Conservation (phyloP, 2,888 invertebrate species). For the Coenonympha glycerion region DNA sequence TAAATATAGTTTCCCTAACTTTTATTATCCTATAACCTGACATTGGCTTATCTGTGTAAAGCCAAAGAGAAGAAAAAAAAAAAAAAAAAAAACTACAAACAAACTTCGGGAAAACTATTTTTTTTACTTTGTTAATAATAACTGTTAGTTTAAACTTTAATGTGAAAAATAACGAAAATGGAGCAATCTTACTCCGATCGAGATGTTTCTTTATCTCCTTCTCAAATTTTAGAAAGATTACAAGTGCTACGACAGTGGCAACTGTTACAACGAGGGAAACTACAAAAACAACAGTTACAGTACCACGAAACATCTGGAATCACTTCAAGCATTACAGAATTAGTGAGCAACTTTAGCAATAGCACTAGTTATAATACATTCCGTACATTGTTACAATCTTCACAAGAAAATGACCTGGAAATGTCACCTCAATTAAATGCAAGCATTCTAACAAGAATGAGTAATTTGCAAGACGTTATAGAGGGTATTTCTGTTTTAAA, state of each 20-base stretch:
- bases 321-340: slow-evolving; percentile 57
- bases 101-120: not conserved
- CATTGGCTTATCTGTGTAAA: too few species aligned
- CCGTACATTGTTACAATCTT: slow-evolving; percentile 55
- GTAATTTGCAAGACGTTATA: slow-evolving; percentile 53
- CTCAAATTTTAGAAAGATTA: slow-evolving; percentile 61
- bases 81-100: not conserved
- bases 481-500: slow-evolving; percentile 66
- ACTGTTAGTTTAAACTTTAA: not conserved
- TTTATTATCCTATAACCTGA: too few species aligned
- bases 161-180: slow-evolving; percentile 37
- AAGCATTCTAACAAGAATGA: slow-evolving; percentile 38
- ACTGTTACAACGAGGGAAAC: slow-evolving; percentile 62
- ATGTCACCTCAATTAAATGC: slow-evolving; percentile 35
- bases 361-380: slow-evolving; percentile 67
- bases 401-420: slow-evolving; percentile 40
- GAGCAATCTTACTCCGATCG: slow-evolving; percentile 59
- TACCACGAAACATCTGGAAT: slow-evolving; percentile 53
- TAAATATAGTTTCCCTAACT: too few species aligned
- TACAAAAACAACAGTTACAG: slow-evolving; percentile 59
- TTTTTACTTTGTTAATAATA: not conserved
- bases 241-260: slow-evolving; percentile 62
- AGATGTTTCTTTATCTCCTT: slow-evolving; percentile 61
- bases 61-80: too few species aligned
- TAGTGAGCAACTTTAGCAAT: slow-evolving; percentile 63